Evolutionary conservation across 1,140 invertebrate species (phyloP), one percentile per base, ranked within the genome.

Genomic region (Heliconius nattereri): DNA sequence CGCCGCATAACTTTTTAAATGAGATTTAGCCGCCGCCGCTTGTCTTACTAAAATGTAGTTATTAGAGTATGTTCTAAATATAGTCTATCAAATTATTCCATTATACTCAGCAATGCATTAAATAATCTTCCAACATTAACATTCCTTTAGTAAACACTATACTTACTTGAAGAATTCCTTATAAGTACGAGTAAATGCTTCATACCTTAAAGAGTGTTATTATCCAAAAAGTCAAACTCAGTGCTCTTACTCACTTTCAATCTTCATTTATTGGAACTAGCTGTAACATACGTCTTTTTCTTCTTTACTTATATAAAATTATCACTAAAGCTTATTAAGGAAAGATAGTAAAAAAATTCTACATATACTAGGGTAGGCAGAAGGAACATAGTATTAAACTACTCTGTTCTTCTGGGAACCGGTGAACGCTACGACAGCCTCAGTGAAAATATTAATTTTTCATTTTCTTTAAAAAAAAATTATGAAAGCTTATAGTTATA

Each of bases 141-240:
- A 85, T 89, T 80, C 82, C 85, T 81, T 52, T 20, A 45, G 29
- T 85, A 88, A 90, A 85, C 78, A 88, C 85, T 86, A 85, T 90
- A 87, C 78, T 90, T 90, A 91, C 78, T 76, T 49, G 35, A 78
- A 80, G 83, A 80, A 83, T 80, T 84, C 81, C 83, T 80, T 82
- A 71, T 73, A 81, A 75, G 54, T 35, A 35, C 32, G 0, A 7
- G 32, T 75, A 75, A 85, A 84, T 71, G 72, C 71, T 81, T 71
- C 57, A 66, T 66, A 66, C 3, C 23, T 40, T 75, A 57, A 75
- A 29, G 52, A 66, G 60, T 66, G 13, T 66, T 66, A 66, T 66
- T 66, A 66, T n/a, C 5, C 11, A 73, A 66, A 60, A 13, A 26
- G 5, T 29, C 60, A 29, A 16, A 66, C 26, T 66, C 11, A 52